These are phyloP conservation scores for Nesidiocoris tenuis DNA, from an alignment of 2,888 invertebrate genomes.

Conservation along the genomic window DNA sequence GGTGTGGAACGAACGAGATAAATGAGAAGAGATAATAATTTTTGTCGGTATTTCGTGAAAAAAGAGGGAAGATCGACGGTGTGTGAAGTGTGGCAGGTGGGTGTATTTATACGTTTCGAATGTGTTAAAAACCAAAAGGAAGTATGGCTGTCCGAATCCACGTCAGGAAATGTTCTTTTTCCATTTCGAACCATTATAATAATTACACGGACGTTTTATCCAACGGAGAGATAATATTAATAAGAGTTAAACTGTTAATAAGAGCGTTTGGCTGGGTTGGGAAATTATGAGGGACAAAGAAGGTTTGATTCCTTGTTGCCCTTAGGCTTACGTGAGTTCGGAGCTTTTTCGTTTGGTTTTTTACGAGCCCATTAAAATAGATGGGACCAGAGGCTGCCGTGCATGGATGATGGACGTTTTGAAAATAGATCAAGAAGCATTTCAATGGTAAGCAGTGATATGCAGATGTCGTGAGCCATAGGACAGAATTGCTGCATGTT, in stretches of 20 bases:
- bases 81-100: neutral
- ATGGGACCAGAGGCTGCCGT: neutral
- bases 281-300: constrained; percentile 28
- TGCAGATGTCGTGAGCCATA: too few relatives aligned
- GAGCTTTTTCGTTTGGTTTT: neutral
- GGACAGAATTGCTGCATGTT: too few relatives aligned
- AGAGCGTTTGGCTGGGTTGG: neutral
- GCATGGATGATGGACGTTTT: neutral
- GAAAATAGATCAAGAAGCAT: neutral
- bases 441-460: too few relatives aligned
- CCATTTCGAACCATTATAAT: constrained; percentile 27
- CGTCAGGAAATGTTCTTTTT: neutral
- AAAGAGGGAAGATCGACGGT: neutral
- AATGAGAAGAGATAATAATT: neutral
- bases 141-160: constrained; percentile 25
- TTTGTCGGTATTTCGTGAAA: neutral
- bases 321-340: neutral
- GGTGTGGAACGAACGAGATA: neutral
- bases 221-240: constrained; percentile 21
- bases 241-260: constrained; percentile 35
- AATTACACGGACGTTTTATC: constrained; percentile 13
- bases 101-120: constrained; percentile 22
- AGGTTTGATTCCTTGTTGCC: constrained; percentile 8
- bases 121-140: constrained; percentile 24
- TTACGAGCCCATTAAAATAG: neutral